Evolutionary conservation across 2,797 vertebrate species (phyloP), one percentile per base, ranked within the genome.

Genomic region (Helicolenus hilgendorfi): DNA sequence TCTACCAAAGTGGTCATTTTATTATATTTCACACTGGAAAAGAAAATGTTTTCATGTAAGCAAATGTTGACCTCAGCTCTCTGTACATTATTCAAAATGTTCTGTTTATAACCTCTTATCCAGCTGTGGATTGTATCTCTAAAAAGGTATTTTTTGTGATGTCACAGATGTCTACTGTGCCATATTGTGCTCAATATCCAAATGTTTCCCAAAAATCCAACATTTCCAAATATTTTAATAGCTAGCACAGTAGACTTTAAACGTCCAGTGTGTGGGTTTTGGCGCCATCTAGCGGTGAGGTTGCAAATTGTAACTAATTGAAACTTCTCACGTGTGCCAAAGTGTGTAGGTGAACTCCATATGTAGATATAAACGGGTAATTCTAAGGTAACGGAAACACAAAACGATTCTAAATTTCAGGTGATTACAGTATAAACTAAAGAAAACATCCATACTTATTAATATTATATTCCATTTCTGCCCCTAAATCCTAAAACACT

Each of bases 211-310:
- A 36, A 22, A 5, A 18, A 11, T 2, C 9, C 9, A 36, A 26
- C 4, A n/a, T 9, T 22, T 29, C 10, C 2, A 8, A 31, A 29
- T 36, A 13, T 74, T 29, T 45, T 0, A 3, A 20, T 1, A n/a
- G 24, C 1, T 3, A 41, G 1, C 13, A 15, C 38, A 41, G 38
- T 41, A 41, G 38, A 41, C 2, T 41, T 29, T 41, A 41, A 41
- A 41, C 15, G 13, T 41, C 1, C 38, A 41, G 0, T 41, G 38
- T 41, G 38, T 41, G 15, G 1, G 38, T 15, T 41, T 41, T 41
- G 38, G 38, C 38, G 2, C 38, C 38, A 41, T 41, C 38, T 15
- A 0, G 38, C 0, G 13, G 38, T 0, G 5, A 41, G 38, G 0
- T 41, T 41, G 1, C 1, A 41, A 15, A 41, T 41, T 41, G 0